Evolutionary conservation across 2,113 vertebrate genomes (phyloP), one percentile per base, ranked within the genome.

Genomic region (Albula goreensis): DNA sequence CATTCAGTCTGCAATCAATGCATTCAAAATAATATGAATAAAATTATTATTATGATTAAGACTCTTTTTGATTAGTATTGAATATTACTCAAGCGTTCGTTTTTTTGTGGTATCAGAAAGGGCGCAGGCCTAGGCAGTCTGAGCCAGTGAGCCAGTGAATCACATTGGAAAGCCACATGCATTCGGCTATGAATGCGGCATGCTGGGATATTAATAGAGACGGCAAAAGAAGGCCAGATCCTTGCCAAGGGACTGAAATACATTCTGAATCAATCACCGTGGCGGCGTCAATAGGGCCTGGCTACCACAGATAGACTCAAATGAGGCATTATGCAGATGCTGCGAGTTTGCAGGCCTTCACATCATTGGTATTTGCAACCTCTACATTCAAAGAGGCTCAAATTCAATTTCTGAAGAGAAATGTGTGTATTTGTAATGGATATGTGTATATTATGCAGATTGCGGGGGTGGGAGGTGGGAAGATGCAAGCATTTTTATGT

Each of bases 331-430:
- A 25, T 85, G 87, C 79, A 90, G 78, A 88, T 82, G 66, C 56
- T 31, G 78, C 87, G 63, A 85, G 80, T 77, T 89, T 87, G 81
- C 80, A 83, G 86, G 60, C 86, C 63, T 88, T 90, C 85, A 85
- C 22, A 90, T 60, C 92, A 91, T 79, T 82, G 74, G 48, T 88
- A 77, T 91, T 88, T 91, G 56, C 87, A 52, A 87, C 89, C 50
- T 90, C 92, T 82, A 79, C 89, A 70, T 66, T 83, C 22, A 88
- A 60, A 80, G 80, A 86, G 89, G 88, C 78, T 89, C 81, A 87
- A 82, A 89, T 89, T 88, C 81, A 89, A 89, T 91, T 87, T 89
- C 82, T 85, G 49, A 87, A 88, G 80, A 86, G 80, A 88, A 90
- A 56, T 85, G 86, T 87, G 78, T 89, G 86, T 78, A 83, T 70